These are phyloP conservation scores for Drosophila teissieri DNA, from an alignment of 1,140 invertebrate species.

Conservation along the genomic window DNA sequence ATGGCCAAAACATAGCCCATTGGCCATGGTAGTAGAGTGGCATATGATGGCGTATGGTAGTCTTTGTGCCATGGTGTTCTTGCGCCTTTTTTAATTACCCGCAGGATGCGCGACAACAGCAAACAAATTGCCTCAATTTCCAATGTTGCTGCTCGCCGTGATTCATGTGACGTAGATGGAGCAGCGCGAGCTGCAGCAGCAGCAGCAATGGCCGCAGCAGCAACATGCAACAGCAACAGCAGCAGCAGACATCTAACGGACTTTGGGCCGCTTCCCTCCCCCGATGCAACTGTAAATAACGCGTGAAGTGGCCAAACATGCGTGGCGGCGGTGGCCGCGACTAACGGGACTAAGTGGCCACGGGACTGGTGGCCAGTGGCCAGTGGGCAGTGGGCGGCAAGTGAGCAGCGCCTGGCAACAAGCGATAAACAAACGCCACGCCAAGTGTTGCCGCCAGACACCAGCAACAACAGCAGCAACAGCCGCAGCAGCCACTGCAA, in stretches of 20 bases:
- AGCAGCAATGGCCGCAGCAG: conserved; percentile 40
- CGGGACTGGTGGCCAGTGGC: conserved; percentile 53
- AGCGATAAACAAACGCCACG: conserved; percentile 78
- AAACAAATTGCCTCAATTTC: conserved; percentile 84
- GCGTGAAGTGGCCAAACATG: conserved; percentile 80
- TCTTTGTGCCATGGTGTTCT: conserved; percentile 63
- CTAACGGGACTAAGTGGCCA: conserved; percentile 54
- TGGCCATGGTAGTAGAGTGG: conserved; percentile 24
- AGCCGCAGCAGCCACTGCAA: conserved; percentile 48
- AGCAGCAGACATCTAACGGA: conserved; percentile 73
- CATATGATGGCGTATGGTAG: conserved; percentile 1
- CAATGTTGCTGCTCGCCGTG: conserved; percentile 80
- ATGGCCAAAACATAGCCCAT: conserved; percentile 40
- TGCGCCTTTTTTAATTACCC: conserved; percentile 83
- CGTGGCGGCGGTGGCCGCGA: conserved; percentile 72
- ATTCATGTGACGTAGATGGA: conserved; percentile 77
- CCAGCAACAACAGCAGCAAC: conserved; percentile 28
- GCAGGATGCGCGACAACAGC: conserved; percentile 83
- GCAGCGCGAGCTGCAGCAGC: conserved; percentile 28
- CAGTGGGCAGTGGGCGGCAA: conserved; percentile 73
- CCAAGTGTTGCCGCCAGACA: conserved; percentile 78
- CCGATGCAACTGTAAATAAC: conserved; percentile 78
- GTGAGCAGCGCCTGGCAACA: conserved; percentile 77
- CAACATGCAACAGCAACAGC: conserved; percentile 48
- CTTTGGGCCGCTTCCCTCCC: conserved; percentile 58